Evolutionary conservation across 2,113 vertebrate species (phyloP).

Genomic region (Oceanodroma tethys): DNA sequence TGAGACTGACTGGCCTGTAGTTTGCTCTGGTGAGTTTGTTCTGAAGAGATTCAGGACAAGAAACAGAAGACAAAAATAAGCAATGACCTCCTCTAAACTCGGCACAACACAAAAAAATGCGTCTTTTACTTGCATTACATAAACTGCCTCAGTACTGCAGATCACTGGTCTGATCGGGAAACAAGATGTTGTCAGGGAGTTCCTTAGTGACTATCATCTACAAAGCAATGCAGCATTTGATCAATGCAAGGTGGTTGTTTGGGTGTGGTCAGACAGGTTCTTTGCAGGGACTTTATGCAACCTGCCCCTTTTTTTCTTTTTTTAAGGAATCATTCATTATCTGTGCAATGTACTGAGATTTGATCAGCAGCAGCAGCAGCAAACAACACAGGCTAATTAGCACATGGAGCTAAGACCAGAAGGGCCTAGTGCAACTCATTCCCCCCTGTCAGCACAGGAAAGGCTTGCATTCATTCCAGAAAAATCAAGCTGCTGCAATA

Average conservation of each 20-base stretch:
- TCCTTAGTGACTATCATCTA: too few species aligned
- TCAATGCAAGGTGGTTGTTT: rapidly evolving
- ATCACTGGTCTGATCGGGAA: neutral
- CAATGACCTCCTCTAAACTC: neutral
- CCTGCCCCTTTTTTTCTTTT: neutral
- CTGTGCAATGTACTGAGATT: neutral
- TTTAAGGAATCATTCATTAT: neutral
- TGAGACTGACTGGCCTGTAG: too few species aligned
- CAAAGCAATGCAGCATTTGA: neutral
- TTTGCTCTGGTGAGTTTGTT: neutral
- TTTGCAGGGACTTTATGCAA: neutral
- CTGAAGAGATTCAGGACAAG: neutral
- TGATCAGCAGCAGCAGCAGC: neutral
- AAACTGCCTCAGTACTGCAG: neutral
- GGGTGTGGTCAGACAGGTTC: neutral
- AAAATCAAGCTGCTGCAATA: neutral
- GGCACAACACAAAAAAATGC: neutral
- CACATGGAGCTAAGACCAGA: neutral
- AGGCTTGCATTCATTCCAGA: neutral
- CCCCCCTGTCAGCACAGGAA: neutral
- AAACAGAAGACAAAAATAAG: neutral
- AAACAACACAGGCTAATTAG: neutral
- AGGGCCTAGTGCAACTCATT: neutral
- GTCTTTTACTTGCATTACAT: neutral
- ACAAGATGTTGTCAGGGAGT: too few species aligned